phyloP scores from a whole-genome alignment of 1,140 invertebrate genomes.

The Dreissena rostriformis region DNA sequence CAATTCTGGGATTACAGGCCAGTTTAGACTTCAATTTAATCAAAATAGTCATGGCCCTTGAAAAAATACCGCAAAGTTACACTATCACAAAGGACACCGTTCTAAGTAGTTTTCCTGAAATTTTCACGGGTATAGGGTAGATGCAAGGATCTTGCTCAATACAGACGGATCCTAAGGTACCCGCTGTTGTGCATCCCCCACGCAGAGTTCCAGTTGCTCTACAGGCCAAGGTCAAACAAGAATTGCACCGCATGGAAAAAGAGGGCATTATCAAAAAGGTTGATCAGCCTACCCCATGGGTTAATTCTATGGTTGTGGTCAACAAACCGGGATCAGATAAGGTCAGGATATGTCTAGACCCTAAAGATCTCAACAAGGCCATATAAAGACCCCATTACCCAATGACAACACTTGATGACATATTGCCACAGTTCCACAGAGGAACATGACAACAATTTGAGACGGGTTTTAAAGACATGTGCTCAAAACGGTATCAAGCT shows the following conservation, averaged over 20 bases:
- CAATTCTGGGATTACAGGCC: not conserved
- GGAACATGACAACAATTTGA: conserved; percentile 17
- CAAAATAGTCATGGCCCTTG: not conserved
- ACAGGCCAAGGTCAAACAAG: conserved; percentile 46
- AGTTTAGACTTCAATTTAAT: not conserved
- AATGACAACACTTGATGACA: conserved; percentile 10
- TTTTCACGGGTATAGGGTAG: conserved; percentile 58
- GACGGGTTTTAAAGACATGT: no score
- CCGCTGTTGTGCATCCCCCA: conserved; percentile 64
- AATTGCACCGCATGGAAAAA: conserved; percentile 59
- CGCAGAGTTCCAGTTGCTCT: conserved; percentile 69
- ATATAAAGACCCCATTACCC: conserved; percentile 17
- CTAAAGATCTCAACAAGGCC: conserved; percentile 16
- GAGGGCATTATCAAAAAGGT: conserved; percentile 62
- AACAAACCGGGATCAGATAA: not conserved
- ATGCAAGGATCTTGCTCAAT: conserved; percentile 62
- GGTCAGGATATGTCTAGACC: conserved; percentile 12
- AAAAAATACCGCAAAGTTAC: not conserved
- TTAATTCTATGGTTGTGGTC: conserved; percentile 77
- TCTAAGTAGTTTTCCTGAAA: conserved; percentile 42
- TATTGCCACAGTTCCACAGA: not conserved
- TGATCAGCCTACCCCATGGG: conserved; percentile 81
- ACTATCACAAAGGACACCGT: conserved; percentile 1
- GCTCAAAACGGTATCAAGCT: no score
- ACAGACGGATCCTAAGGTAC: conserved; percentile 57